These are phyloP conservation scores for Pocillopora verrucosa DNA, from an alignment of 64 coral and sea anemone genomes.

Conservation along the genomic window DNA sequence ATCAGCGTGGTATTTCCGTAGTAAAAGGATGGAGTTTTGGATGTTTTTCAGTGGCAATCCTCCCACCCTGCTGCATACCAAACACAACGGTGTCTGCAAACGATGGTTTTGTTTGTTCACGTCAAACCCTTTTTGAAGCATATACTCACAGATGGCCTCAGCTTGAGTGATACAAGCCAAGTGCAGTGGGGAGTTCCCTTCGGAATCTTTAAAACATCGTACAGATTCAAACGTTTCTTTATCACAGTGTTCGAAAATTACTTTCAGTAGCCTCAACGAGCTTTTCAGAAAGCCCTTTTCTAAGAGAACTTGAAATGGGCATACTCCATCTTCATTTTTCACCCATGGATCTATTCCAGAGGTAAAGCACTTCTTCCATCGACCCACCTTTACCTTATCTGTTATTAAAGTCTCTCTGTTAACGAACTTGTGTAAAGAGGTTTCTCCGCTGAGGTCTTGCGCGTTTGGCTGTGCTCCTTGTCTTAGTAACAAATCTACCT, in stretches of 20 bases:
- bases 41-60: background rate
- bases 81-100: conserved; percentile 18
- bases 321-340: background rate
- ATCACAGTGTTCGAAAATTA: background rate
- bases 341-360: conserved; percentile 23
- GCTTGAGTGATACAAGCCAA: background rate
- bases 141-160: background rate
- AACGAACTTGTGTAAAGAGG: conserved; percentile 23
- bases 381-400: conserved; percentile 11
- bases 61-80: background rate
- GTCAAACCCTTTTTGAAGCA: conserved; percentile 30
- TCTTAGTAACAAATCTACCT: too few relatives aligned
- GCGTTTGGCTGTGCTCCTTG: too few relatives aligned
- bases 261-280: background rate
- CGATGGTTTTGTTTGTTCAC: conserved; percentile 17
- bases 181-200: background rate
- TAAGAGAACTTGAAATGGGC: conserved; percentile 30
- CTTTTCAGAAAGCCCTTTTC: conserved; percentile 15
- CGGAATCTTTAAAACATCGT: background rate
- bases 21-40: background rate
- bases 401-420: background rate
- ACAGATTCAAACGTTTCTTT: background rate
- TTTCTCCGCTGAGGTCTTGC: background rate
- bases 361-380: conserved; percentile 15
- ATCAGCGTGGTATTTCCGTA: conserved; percentile 43